Evolutionary conservation across 2,888 invertebrate genomes (phyloP).

Genomic region (Eupithecia centaureata): DNA sequence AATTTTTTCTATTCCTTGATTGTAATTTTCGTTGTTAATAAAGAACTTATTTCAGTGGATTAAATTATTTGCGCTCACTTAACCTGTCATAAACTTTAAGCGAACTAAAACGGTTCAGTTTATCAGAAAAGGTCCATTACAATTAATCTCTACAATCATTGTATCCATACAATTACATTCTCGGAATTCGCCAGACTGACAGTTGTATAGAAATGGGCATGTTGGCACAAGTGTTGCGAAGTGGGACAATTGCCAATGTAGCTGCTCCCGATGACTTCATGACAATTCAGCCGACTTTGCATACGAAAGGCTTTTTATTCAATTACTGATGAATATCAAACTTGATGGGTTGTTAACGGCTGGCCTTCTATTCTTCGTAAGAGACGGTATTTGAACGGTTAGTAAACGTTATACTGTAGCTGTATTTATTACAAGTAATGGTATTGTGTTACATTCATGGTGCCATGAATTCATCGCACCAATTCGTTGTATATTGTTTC

Average conservation of each 20-base stretch:
- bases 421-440: not conserved
- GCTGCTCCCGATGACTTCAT: slow-evolving; percentile 59
- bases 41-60: too few species aligned
- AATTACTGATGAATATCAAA: slow-evolving; percentile 7
- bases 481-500: not conserved
- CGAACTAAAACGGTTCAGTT: not conserved
- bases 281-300: slow-evolving; percentile 33
- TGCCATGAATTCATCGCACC: not conserved
- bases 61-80: not conserved
- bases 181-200: slow-evolving; percentile 29
- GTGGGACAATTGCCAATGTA: slow-evolving; percentile 69
- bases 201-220: slow-evolving; percentile 28
- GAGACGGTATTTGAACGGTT: not conserved
- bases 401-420: too few species aligned
- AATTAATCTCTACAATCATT: slow-evolving; percentile 22
- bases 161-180: slow-evolving; percentile 23
- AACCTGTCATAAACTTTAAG: slow-evolving; percentile 8
- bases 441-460: slow-evolving; percentile 1
- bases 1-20: too few species aligned
- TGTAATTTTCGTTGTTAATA: too few species aligned
- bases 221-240: slow-evolving; percentile 49
- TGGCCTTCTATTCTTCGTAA: not conserved
- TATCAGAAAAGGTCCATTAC: slow-evolving; percentile 12
- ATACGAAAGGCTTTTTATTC: slow-evolving; percentile 33
- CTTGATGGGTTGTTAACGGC: not conserved